Percentiles rank a stretch among this genome's conserved stretches.
Evolutionary conservation across 1,140 invertebrate genomes (phyloP).

Genomic region (Lerema accius): DNA sequence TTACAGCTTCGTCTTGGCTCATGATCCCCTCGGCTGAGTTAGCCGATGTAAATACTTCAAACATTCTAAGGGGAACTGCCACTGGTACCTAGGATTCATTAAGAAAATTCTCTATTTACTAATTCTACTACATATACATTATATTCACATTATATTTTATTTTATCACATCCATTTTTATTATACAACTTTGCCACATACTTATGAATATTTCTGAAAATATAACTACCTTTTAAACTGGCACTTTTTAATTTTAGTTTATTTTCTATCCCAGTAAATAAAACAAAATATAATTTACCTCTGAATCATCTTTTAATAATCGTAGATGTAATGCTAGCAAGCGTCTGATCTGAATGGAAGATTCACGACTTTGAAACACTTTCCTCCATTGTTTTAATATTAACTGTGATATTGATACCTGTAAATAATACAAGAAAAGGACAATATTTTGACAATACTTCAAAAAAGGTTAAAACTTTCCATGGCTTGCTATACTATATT

Average conservation of each 20-base stretch:
- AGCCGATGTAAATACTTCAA: constrained; percentile 90
- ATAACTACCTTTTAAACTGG: too few species aligned
- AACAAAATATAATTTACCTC: constrained; percentile 64
- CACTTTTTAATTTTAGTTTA: too few species aligned
- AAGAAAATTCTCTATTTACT: too few species aligned
- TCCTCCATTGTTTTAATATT: constrained; percentile 84
- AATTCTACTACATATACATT: too few species aligned
- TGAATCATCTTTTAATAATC: constrained; percentile 66
- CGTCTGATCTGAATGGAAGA: constrained; percentile 85
- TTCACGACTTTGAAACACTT: constrained; percentile 79
- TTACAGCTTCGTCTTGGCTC: constrained; percentile 68
- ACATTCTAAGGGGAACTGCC: constrained; percentile 89
- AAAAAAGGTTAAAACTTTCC: too few species aligned
- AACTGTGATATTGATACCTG: constrained; percentile 85
- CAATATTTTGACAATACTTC: neutral
- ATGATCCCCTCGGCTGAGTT: constrained; percentile 81
- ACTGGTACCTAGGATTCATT: constrained; percentile 79
- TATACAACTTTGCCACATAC: too few species aligned
- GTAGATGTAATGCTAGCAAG: constrained; percentile 84
- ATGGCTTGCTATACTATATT: too few species aligned
- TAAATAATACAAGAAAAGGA: constrained; percentile 38
- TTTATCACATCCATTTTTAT: too few species aligned
- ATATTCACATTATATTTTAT: too few species aligned
- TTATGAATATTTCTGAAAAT: too few species aligned
- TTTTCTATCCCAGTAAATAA: too few species aligned